Conservation (phyloP, 2,797 vertebrate species). For the Emydoidea blandingii region DNA sequence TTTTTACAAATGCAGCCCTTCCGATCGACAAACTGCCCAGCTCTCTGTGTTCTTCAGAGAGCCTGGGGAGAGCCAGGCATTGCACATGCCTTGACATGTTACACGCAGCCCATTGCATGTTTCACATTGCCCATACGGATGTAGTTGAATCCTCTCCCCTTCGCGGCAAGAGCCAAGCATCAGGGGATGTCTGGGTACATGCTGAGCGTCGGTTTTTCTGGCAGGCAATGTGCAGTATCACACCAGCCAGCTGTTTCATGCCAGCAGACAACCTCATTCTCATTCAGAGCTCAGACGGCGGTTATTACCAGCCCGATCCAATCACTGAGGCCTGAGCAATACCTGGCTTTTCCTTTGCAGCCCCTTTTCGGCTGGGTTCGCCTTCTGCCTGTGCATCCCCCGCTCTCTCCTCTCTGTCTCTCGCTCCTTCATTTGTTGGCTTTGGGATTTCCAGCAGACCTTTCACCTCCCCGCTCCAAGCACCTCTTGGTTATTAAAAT, state of each 20-base stretch:
- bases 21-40: neutral
- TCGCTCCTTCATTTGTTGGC: slow-evolving; percentile 30
- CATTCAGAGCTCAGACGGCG: neutral
- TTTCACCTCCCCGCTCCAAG: slow-evolving; percentile 21
- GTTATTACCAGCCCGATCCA: neutral
- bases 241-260: neutral
- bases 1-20: neutral
- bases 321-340: slow-evolving; percentile 30
- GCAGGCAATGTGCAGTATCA: neutral
- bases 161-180: neutral
- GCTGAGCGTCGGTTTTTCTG: neutral
- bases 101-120: neutral
- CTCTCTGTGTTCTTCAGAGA: neutral
- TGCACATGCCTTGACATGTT: neutral
- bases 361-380: slow-evolving; percentile 21
- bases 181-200: accelerated
- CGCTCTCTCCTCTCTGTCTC: neutral
- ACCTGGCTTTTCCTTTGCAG: neutral
- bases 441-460: slow-evolving; percentile 55
- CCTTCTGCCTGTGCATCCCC: slow-evolving; percentile 14
- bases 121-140: neutral
- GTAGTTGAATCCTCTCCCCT: accelerated
- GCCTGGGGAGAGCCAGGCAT: neutral
- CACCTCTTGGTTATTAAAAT: slow-evolving; percentile 81
- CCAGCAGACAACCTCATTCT: slow-evolving; percentile 49